A percentile compares a stretch with the other conserved stretches of the same genome.
phyloP scores from a whole-genome alignment of 1,140 invertebrate species.

The Temnothorax nylanderi region DNA sequence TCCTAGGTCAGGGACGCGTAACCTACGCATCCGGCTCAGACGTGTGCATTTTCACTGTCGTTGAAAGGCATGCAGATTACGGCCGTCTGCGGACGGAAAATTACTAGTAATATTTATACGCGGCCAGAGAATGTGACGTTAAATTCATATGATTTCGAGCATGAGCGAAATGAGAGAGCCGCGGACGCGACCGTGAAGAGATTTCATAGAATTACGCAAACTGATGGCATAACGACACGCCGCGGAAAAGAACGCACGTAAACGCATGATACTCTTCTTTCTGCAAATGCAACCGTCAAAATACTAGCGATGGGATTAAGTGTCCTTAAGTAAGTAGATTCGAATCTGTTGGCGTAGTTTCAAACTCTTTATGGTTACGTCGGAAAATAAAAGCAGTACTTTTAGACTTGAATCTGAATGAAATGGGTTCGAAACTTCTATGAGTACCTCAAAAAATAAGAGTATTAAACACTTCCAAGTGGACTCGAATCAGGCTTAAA shows the following conservation, averaged over 20 bases:
- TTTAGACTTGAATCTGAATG: too few relatives aligned
- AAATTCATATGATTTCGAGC: constrained; percentile 61
- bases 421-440: too few relatives aligned
- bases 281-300: not conserved
- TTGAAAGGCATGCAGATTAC: constrained; percentile 48
- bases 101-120: constrained; percentile 53
- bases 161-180: constrained; percentile 14
- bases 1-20: constrained; percentile 75
- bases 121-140: constrained; percentile 54
- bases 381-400: too few relatives aligned
- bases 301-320: not conserved
- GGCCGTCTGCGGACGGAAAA: constrained; percentile 53
- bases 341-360: too few relatives aligned
- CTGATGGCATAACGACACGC: constrained; percentile 33
- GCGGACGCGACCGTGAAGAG: constrained; percentile 30
- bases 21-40: constrained; percentile 67
- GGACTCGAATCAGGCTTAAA: too few relatives aligned
- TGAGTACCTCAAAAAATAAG: too few relatives aligned
- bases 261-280: not conserved
- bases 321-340: too few relatives aligned
- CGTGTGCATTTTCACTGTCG: constrained; percentile 26
- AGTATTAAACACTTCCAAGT: too few relatives aligned
- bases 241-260: not conserved
- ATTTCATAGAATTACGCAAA: constrained; percentile 45
- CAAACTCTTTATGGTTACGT: too few relatives aligned